Conservation (phyloP, 2,113 vertebrate species). For the Podilymbus podiceps region DNA sequence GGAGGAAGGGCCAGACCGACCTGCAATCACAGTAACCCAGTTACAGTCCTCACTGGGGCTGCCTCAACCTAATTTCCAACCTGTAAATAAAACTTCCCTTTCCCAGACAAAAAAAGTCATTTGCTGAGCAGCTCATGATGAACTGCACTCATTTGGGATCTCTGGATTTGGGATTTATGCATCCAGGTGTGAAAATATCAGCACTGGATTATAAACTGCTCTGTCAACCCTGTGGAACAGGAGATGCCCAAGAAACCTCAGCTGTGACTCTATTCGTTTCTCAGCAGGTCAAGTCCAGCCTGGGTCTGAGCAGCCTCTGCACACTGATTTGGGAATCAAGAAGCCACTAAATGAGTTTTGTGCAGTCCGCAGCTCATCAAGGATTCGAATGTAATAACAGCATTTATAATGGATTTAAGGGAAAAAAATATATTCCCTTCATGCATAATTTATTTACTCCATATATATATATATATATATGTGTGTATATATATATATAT, state of each 20-base stretch:
- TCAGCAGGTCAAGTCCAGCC: not conserved
- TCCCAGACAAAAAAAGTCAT: not conserved
- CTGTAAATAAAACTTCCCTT: not conserved
- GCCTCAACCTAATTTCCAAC: not conserved
- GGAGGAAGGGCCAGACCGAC: not conserved
- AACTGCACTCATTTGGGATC: not conserved
- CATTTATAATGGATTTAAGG: not conserved
- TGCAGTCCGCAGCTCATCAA: not conserved
- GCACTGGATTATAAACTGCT: not conserved
- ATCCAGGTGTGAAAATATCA: not conserved
- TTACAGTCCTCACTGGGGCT: not conserved
- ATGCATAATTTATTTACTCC: conserved; percentile 19
- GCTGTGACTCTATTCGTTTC: not conserved
- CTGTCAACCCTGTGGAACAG: not conserved
- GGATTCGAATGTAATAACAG: not conserved
- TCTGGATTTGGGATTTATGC: not conserved
- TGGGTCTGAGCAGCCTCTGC: not conserved
- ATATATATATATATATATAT: not conserved
- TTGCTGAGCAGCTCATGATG: not conserved
- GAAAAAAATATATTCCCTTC: not conserved
- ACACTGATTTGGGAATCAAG: not conserved
- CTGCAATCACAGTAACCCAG: not conserved
- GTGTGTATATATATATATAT: not conserved
- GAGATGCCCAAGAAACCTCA: not conserved
- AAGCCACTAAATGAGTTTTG: not conserved